Percentiles rank a stretch among this genome's conserved stretches.
phyloP scores from a whole-genome alignment of 2,113 vertebrate genomes.

The Laticauda laticaudata region DNA sequence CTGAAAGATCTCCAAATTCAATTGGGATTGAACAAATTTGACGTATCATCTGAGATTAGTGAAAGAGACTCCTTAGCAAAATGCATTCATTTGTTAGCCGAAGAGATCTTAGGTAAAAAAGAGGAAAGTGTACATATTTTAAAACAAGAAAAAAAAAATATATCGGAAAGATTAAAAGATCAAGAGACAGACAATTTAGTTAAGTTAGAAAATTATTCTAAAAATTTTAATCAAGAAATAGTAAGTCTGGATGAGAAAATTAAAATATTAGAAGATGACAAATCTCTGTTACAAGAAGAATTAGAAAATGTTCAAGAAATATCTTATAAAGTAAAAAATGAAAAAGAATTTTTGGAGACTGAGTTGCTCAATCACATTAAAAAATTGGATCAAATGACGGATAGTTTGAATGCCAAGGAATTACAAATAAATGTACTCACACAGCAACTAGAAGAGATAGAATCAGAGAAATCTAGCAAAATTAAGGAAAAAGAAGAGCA shows the following conservation, averaged over 20 bases:
- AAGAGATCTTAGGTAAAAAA: conserved; percentile 72
- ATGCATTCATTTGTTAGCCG: conserved; percentile 68
- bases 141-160: conserved; percentile 65
- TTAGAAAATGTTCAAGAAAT: conserved; percentile 81
- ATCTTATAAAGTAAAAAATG: conserved; percentile 82
- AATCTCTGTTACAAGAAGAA: conserved; percentile 83
- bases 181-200: conserved; percentile 54
- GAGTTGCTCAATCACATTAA: conserved; percentile 79
- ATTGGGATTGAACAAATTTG: conserved; percentile 63
- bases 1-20: conserved; percentile 70
- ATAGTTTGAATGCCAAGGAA: conserved; percentile 68
- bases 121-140: conserved; percentile 60
- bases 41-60: conserved; percentile 72
- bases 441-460: conserved; percentile 69
- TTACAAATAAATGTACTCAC: conserved; percentile 71
- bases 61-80: conserved; percentile 71
- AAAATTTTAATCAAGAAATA: conserved; percentile 66
- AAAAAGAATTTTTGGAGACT: conserved; percentile 83
- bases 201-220: conserved; percentile 66
- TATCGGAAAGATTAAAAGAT: conserved; percentile 61
- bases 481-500: conserved; percentile 80
- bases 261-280: conserved; percentile 83
- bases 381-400: conserved; percentile 75
- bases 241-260: conserved; percentile 79
- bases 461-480: conserved; percentile 65